These are phyloP conservation scores for Bubo scandiacus DNA, from an alignment of 2,113 vertebrate genomes.

Conservation along the genomic window DNA sequence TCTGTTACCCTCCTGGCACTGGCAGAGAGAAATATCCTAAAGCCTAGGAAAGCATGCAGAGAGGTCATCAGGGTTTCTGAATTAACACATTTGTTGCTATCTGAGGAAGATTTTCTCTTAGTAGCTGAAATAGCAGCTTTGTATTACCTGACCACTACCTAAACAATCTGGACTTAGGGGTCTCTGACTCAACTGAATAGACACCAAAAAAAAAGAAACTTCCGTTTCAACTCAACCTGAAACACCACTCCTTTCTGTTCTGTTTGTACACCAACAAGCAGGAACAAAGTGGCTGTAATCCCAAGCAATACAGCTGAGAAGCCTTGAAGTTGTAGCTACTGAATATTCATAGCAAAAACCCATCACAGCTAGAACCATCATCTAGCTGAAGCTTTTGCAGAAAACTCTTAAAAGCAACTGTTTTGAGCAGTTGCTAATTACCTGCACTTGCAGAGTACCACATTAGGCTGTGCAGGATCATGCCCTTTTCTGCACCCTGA, in stretches of 20 bases:
- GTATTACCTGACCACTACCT: not conserved
- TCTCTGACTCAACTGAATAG: not conserved
- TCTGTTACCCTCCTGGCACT: not conserved
- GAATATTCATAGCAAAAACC: not conserved
- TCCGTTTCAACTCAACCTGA: not conserved
- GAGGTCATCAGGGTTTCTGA: not conserved
- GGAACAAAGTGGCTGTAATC: not conserved
- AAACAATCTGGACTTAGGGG: not conserved
- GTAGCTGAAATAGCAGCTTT: not conserved
- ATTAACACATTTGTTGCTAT: not conserved
- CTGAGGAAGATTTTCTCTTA: not conserved
- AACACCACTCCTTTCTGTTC: not conserved
- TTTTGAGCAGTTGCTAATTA: not conserved
- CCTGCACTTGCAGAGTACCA: not conserved
- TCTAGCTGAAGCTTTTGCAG: not conserved
- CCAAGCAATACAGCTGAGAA: not conserved
- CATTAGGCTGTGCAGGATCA: rapidly evolving
- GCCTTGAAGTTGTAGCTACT: not conserved
- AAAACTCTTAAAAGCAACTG: not conserved
- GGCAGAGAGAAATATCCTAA: not conserved
- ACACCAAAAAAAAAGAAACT: not conserved
- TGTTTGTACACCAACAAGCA: not conserved
- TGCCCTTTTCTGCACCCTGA: not conserved
- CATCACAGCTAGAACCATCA: no score
- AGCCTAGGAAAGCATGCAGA: not conserved